phyloP scores from a whole-genome alignment of 1,140 invertebrate genomes.

The Eubasilissa regina region DNA sequence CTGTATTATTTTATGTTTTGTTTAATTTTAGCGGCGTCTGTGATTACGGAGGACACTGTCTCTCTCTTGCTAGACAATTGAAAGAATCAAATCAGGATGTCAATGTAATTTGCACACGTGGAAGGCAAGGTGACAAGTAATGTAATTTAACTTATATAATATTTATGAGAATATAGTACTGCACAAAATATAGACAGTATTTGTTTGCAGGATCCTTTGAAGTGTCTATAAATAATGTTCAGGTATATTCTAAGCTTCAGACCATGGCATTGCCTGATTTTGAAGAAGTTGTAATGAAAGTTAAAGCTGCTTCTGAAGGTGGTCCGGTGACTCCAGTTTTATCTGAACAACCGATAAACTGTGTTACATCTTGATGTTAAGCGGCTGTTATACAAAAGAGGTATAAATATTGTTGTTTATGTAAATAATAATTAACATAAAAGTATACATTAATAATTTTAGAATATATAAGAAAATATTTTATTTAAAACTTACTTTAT shows the following conservation, averaged over 20 bases:
- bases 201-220: slow-evolving; percentile 77
- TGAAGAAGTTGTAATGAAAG: slow-evolving; percentile 73
- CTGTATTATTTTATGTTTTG: too few species aligned
- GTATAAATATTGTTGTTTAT: too few species aligned
- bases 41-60: slow-evolving; percentile 77
- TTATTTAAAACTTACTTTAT: too few species aligned
- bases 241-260: slow-evolving; percentile 79
- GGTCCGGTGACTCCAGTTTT: slow-evolving; percentile 69
- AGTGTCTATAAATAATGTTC: slow-evolving; percentile 74
- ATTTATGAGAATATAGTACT: too few species aligned
- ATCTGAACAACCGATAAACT: slow-evolving; percentile 74
- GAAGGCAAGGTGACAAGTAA: slow-evolving; percentile 72
- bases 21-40: slow-evolving; percentile 65
- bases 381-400: background rate
- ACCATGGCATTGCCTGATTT: slow-evolving; percentile 78
- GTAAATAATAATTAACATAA: background rate
- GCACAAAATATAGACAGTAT: slow-evolving; percentile 34
- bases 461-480: background rate
- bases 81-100: slow-evolving; percentile 71
- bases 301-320: slow-evolving; percentile 71
- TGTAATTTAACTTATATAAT: too few species aligned
- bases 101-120: slow-evolving; percentile 72
- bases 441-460: background rate
- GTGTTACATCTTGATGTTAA: slow-evolving; percentile 68
- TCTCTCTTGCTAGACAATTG: slow-evolving; percentile 73